Evolutionary conservation across 2,888 invertebrate genomes (phyloP), one percentile per base, ranked within the genome.

Genomic region (Drosophila borealis): DNA sequence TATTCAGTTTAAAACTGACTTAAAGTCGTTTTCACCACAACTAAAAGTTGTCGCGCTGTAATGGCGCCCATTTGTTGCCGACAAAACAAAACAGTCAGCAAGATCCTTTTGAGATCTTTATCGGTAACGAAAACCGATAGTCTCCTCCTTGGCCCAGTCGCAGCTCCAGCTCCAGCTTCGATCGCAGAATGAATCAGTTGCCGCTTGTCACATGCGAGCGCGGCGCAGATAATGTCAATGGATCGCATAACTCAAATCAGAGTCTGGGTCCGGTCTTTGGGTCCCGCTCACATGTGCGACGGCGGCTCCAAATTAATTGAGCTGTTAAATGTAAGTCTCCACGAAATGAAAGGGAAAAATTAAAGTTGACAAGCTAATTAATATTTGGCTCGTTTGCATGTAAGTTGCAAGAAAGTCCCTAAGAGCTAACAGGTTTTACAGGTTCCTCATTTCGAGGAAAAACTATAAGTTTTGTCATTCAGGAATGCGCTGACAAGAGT

Each of bases 31-130:
- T 91, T 90, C 90, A 91, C 91, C 88, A 89, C 89, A 91, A 89
- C 91, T 91, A 90, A 89, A 85, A 91, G 91, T 91, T 91, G 91
- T 91, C 89, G 84, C 90, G 72, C 76, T 67, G 56, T 90, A 91
- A 91, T 91, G 89, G 90, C 77, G 60, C 56, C 71, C 88, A 91
- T 91, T 91, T 89, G 85, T 91, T 76, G 59, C 41, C 67, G 62
- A 62, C 48, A 59, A 70, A 71, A 80, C 74, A 80, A 83, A 83
- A 76, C 87, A 85, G 81, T 89, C 87, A 87, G 81, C 86, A 81
- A 89, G 89, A 91, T 91, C 91, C 91, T 90, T 91, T 81, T 89
- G 90, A 91, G 91, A 91, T 91, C 91, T 91, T 91, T 91, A 91
- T 91, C 91, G 81, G 56, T 69, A 33, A 51, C 73, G 74, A 71